Conservation (phyloP, 2,797 vertebrate genomes). For the Gobio occitaniae region DNA sequence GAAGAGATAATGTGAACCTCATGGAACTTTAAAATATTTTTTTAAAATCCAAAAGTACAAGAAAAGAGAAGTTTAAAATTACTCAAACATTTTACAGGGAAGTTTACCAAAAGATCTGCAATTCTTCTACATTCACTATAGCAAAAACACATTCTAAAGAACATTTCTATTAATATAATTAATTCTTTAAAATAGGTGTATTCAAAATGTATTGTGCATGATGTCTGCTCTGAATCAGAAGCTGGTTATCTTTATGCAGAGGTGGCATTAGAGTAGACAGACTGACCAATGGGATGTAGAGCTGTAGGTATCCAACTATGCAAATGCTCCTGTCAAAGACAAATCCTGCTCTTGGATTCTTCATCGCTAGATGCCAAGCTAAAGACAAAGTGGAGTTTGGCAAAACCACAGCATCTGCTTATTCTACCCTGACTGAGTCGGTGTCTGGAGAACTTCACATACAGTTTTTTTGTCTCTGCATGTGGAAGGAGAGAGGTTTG, state of each 20-base stretch:
- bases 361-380: constrained; percentile 28
- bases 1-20: too few species aligned
- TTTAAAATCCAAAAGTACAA: too few species aligned
- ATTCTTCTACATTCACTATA: neutral
- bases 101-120: neutral
- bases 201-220: constrained; percentile 47
- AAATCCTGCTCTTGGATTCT: constrained; percentile 31
- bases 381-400: constrained; percentile 40
- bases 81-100: too few species aligned
- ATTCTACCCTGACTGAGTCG: constrained; percentile 18
- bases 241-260: constrained; percentile 47
- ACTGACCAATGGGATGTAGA: constrained; percentile 9
- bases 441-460: constrained; percentile 29
- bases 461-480: constrained; percentile 12
- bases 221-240: constrained; percentile 66
- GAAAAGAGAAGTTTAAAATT: too few species aligned
- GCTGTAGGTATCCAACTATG: constrained; percentile 21
- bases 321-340: constrained; percentile 31
- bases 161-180: too few species aligned
- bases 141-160: too few species aligned
- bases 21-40: too few species aligned
- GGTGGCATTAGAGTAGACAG: constrained; percentile 27
- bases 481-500: constrained; percentile 48
- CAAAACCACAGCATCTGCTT: constrained; percentile 24
- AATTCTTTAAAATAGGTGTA: neutral